A percentile compares a stretch with the other conserved stretches of the same genome.
phyloP scores from a whole-genome alignment of 2,113 vertebrate species.

The Cebus imitator region DNA sequence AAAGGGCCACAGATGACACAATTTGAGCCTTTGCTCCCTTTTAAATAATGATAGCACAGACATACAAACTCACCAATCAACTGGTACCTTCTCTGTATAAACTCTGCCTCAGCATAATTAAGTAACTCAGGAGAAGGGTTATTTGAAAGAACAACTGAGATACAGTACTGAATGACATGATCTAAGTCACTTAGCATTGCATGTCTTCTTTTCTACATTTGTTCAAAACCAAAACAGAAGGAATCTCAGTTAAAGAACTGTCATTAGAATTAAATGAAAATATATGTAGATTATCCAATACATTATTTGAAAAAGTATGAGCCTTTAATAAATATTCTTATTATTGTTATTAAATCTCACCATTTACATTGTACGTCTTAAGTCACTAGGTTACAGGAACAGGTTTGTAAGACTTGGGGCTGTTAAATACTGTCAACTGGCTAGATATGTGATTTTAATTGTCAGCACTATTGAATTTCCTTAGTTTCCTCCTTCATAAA shows the following conservation, averaged over 20 bases:
- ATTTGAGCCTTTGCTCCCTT: not conserved
- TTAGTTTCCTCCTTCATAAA: not conserved
- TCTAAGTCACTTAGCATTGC: not conserved
- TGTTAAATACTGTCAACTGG: not conserved
- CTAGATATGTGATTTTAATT: not conserved
- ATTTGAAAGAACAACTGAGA: not conserved
- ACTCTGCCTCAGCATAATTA: not conserved
- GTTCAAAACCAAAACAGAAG: not conserved
- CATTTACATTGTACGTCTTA: not conserved
- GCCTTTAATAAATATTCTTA: not conserved
- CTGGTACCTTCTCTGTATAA: not conserved
- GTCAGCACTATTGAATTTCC: not conserved
- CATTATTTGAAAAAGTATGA: not conserved
- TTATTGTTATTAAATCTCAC: not conserved
- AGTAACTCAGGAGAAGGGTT: not conserved
- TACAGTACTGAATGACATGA: not conserved
- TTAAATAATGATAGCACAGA: not conserved
- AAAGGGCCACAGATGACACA: not conserved
- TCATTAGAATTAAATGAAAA: not conserved
- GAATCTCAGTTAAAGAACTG: not conserved
- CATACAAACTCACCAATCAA: not conserved
- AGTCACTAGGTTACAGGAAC: not conserved
- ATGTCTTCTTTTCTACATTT: not conserved
- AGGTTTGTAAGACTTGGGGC: not conserved
- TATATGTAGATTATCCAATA: not conserved